Conservation (phyloP, 2,797 vertebrate species). For the Crotalus adamanteus region DNA sequence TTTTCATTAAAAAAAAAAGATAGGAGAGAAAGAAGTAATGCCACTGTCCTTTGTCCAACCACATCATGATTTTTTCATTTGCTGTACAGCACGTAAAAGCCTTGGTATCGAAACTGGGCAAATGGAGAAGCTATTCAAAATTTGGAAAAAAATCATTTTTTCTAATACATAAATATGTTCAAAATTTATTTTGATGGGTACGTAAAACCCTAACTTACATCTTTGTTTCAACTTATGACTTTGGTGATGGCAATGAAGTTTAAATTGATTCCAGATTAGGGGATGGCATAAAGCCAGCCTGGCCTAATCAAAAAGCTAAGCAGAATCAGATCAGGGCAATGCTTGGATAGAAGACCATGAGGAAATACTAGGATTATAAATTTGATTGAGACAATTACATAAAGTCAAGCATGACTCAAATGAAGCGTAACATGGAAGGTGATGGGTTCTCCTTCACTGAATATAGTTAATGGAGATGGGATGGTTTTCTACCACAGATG, state of each 20-base stretch:
- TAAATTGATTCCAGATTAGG: not conserved
- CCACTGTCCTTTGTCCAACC: not conserved
- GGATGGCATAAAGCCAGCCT: not conserved
- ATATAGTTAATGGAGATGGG: not conserved
- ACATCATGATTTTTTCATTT: not conserved
- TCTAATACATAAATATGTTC: no score
- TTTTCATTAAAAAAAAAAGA: not conserved
- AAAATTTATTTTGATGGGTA: not conserved
- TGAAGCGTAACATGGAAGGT: not conserved
- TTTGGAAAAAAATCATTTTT: not conserved
- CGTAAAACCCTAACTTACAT: not conserved
- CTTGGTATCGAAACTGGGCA: not conserved
- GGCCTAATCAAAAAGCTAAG: not conserved
- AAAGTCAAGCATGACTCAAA: not conserved
- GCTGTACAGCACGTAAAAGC: not conserved
- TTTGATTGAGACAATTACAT: not conserved
- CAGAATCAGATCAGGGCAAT: not conserved
- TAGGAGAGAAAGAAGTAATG: not conserved
- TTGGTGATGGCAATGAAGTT: not conserved
- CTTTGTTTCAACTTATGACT: not conserved
- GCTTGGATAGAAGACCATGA: not conserved
- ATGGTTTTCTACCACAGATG: not conserved
- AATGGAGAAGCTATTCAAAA: not conserved
- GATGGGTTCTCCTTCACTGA: not conserved
- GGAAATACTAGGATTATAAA: not conserved